phyloP scores from a whole-genome alignment of 2,797 vertebrate species.

The Acestrorhynchus altus region DNA sequence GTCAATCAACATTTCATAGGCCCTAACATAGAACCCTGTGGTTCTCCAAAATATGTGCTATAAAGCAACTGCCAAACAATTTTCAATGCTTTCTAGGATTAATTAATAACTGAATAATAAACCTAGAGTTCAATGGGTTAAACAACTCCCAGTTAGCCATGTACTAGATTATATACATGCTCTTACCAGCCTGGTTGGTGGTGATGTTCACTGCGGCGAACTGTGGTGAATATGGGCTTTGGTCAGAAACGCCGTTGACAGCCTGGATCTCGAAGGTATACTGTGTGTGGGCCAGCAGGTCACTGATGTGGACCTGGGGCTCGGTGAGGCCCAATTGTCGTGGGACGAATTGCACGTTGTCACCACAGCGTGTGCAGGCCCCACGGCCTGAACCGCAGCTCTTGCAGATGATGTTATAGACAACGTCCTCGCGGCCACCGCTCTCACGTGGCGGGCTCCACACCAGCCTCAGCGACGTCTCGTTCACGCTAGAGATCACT shows the following conservation, averaged over 20 bases:
- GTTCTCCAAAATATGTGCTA: too few species aligned
- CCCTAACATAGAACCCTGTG: too few species aligned
- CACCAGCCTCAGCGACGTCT: slow-evolving; percentile 91
- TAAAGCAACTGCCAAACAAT: too few species aligned
- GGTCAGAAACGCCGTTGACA: slow-evolving; percentile 92
- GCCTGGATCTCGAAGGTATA: slow-evolving; percentile 97
- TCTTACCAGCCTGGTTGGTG: slow-evolving; percentile 95
- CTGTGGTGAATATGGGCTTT: slow-evolving; percentile 91
- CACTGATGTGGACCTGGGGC: slow-evolving; percentile 85
- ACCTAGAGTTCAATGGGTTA: too few species aligned
- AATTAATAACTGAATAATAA: too few species aligned
- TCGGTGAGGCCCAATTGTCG: slow-evolving; percentile 91
- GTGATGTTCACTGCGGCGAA: slow-evolving; percentile 93
- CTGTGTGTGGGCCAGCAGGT: slow-evolving; percentile 93
- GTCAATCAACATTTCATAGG: too few species aligned
- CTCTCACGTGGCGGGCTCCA: slow-evolving; percentile 85
- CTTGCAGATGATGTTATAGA: slow-evolving; percentile 97
- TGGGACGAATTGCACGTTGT: slow-evolving; percentile 91
- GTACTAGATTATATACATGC: not conserved
- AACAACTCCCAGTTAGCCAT: not conserved
- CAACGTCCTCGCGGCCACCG: slow-evolving; percentile 89
- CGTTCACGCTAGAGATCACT: slow-evolving; percentile 94
- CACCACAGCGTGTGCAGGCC: slow-evolving; percentile 90
- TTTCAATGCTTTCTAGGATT: too few species aligned
- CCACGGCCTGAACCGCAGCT: slow-evolving; percentile 88